A percentile compares a stretch with the other conserved stretches of the same genome.
phyloP scores from a whole-genome alignment of 2,888 invertebrate species.

The Heliconius aoede region DNA sequence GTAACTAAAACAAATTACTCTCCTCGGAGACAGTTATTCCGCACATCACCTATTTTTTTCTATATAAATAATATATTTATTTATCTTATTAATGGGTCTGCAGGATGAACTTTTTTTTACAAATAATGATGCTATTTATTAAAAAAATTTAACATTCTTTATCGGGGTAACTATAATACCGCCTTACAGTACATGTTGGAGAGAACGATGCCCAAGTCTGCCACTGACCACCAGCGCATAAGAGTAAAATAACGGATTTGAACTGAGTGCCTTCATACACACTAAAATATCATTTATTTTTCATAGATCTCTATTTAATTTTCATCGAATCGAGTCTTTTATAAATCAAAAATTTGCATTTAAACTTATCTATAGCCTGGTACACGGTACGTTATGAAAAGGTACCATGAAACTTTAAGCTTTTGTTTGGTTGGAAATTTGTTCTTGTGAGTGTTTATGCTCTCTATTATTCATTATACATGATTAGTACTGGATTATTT shows the following conservation, averaged over 20 bases:
- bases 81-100: too few species aligned
- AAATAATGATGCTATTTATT: neutral
- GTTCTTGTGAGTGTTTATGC: neutral
- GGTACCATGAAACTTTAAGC: neutral
- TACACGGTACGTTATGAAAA: neutral
- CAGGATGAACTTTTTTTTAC: too few species aligned
- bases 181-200: constrained; percentile 94
- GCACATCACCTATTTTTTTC: too few species aligned
- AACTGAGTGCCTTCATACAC: constrained; percentile 71
- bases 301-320: neutral
- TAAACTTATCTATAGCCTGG: neutral
- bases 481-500: too few species aligned
- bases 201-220: constrained; percentile 92
- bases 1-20: too few species aligned
- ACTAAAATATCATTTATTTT: constrained; percentile 19
- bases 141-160: neutral
- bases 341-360: neutral
- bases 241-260: constrained; percentile 88
- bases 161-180: constrained; percentile 48
- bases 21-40: too few species aligned
- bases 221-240: constrained; percentile 94
- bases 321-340: neutral
- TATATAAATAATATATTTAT: too few species aligned
- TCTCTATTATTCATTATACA: too few species aligned
- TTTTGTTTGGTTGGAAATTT: neutral